Percentiles rank a stretch among this genome's conserved stretches.
Conservation (phyloP, 2,113 vertebrate genomes). For the Prolemur simus region DNA sequence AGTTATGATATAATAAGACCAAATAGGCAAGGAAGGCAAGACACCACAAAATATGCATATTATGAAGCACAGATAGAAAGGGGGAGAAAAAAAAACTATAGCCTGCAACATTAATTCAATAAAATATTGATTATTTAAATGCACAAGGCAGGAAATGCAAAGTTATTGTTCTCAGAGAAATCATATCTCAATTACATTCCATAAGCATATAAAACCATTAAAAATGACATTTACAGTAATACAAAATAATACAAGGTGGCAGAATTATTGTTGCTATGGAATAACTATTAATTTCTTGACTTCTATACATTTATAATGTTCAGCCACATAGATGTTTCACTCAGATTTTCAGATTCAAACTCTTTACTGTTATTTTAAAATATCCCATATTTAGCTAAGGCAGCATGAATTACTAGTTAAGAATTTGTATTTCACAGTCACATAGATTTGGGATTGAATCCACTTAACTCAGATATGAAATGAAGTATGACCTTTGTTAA, state of each 20-base stretch:
- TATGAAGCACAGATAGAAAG: not conserved
- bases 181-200: conserved; percentile 24
- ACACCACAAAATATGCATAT: not conserved
- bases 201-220: not conserved
- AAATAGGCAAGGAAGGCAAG: conserved; percentile 6
- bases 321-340: not conserved
- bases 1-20: not conserved
- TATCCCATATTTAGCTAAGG: not conserved
- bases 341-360: not conserved
- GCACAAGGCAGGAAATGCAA: not conserved
- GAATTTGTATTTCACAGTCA: conserved; percentile 18
- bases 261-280: not conserved
- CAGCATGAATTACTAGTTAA: not conserved
- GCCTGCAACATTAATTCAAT: not conserved
- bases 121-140: conserved; percentile 40
- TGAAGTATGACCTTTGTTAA: not conserved
- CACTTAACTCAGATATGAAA: not conserved
- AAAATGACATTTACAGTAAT: not conserved
- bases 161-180: conserved; percentile 19
- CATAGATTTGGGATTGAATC: not conserved
- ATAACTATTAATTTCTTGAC: not conserved
- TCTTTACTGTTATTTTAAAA: not conserved
- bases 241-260: not conserved
- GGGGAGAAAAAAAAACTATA: not conserved
- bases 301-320: not conserved